Conservation (phyloP, 2,113 vertebrate species). For the Peromyscus polionotus region DNA sequence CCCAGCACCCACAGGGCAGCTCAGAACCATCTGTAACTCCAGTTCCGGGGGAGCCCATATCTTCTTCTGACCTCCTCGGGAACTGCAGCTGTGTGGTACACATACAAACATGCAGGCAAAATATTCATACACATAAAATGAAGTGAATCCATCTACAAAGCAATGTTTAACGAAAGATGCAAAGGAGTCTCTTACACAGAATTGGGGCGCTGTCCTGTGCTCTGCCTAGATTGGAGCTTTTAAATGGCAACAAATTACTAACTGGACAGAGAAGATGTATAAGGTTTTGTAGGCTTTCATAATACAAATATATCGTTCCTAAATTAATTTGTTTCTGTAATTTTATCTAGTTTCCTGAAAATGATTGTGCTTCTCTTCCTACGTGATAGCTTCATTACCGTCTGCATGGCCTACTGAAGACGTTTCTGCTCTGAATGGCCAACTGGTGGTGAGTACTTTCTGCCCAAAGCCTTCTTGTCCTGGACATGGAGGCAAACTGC, state of each 20-base stretch:
- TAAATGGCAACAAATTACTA: neutral
- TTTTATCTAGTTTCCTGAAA: constrained; percentile 52
- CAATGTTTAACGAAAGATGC: neutral
- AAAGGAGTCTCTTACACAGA: neutral
- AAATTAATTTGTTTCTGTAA: neutral
- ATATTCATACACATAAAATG: neutral
- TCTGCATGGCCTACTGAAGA: neutral
- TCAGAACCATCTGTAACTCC: neutral
- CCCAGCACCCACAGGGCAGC: neutral
- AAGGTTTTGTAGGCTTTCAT: constrained; percentile 24
- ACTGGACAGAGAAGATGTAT: neutral
- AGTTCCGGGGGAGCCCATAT: neutral
- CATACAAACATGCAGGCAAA: neutral
- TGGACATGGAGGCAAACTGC: neutral
- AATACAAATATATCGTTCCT: neutral
- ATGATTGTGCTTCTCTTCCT: neutral
- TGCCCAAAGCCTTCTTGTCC: neutral
- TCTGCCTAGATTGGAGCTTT: neutral
- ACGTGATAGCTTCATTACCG: neutral
- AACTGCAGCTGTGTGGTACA: neutral
- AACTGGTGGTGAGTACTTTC: neutral
- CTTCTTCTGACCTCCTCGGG: neutral
- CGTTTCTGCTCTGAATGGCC: neutral
- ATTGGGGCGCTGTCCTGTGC: neutral
- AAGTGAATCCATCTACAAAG: neutral